Percentiles rank a stretch among this genome's conserved stretches.
phyloP scores from a whole-genome alignment of 2,888 invertebrate genomes.

The Pyralis farinalis region DNA sequence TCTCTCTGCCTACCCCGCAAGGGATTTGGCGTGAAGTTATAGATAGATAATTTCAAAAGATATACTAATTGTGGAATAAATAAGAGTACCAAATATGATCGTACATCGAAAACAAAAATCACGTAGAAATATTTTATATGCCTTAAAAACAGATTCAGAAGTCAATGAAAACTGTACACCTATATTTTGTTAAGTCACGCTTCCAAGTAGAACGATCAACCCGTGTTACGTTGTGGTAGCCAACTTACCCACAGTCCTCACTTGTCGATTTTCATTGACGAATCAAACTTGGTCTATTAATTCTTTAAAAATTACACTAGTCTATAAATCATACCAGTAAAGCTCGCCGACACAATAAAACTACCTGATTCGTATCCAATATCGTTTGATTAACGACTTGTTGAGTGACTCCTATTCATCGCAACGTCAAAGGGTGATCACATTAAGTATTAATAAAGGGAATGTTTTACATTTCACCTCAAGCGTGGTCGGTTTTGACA shows the following conservation, averaged over 20 bases:
- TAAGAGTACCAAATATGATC: no score
- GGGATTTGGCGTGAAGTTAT: no score
- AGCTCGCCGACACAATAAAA: constrained; percentile 70
- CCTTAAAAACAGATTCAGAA: no score
- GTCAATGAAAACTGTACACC: constrained; percentile 5
- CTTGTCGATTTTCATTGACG: constrained; percentile 6
- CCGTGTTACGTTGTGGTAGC: constrained; percentile 6
- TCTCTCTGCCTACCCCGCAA: no score
- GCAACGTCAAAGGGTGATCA: constrained; percentile 69
- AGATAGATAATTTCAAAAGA: no score
- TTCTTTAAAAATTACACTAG: constrained; percentile 48
- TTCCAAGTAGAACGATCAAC: background rate
- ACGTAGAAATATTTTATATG: no score
- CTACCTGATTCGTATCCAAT: constrained; percentile 76
- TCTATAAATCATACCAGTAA: constrained; percentile 67
- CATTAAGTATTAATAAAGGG: constrained; percentile 75
- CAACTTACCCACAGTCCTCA: background rate
- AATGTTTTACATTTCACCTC: constrained; percentile 59
- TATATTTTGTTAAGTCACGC: constrained; percentile 9
- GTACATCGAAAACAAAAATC: no score
- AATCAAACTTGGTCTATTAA: constrained; percentile 14
- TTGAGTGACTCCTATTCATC: constrained; percentile 77
- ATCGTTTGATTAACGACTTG: constrained; percentile 76
- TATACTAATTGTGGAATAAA: no score
- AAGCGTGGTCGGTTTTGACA: constrained; percentile 35